phyloP scores from a whole-genome alignment of 1,140 invertebrate species.

The Mercenaria mercenaria region DNA sequence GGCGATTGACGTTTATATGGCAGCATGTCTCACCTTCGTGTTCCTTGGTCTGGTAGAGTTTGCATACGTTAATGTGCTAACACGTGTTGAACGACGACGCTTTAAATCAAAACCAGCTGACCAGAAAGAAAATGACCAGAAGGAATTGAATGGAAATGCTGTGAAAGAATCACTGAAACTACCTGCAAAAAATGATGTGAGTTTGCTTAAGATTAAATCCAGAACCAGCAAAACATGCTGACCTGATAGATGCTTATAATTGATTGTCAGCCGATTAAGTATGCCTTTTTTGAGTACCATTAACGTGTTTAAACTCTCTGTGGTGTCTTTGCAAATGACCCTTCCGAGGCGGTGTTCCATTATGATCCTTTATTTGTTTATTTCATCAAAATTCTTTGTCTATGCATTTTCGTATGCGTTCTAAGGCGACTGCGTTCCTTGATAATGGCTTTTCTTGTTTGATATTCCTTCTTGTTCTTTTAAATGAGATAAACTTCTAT shows the following conservation, averaged over 20 bases:
- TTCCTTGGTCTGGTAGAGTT: slow-evolving; percentile 69
- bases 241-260: not conserved
- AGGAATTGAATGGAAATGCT: not conserved
- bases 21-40: slow-evolving; percentile 66
- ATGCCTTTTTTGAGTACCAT: too few relatives aligned
- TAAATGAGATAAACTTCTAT: too few relatives aligned
- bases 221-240: not conserved
- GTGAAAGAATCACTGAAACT: not conserved
- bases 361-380: too few relatives aligned
- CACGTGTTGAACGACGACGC: not conserved
- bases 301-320: too few relatives aligned
- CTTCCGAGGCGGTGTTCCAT: too few relatives aligned
- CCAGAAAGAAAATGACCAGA: not conserved
- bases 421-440: too few relatives aligned
- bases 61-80: slow-evolving; percentile 67
- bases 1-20: slow-evolving; percentile 86
- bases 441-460: too few relatives aligned
- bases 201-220: not conserved
- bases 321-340: too few relatives aligned
- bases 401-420: too few relatives aligned
- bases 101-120: not conserved
- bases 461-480: too few relatives aligned
- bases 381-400: too few relatives aligned
- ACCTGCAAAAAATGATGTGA: not conserved
- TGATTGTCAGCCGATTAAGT: too few relatives aligned